Conservation (phyloP, 2,113 vertebrate genomes). For the Myiopsitta monachus region DNA sequence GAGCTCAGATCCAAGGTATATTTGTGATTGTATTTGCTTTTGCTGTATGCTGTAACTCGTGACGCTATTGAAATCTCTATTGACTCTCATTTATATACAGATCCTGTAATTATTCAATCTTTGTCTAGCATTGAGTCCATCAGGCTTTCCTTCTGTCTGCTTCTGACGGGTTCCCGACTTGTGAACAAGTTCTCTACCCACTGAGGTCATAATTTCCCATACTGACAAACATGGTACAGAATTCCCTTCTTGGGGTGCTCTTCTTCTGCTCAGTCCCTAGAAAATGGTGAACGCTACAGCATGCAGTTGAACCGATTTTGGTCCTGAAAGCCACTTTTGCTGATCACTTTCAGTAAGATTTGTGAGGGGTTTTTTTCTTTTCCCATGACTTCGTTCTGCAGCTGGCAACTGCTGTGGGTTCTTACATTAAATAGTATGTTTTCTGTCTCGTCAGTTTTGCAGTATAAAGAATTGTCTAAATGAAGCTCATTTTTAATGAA, state of each 20-base stretch:
- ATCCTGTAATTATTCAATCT: neutral
- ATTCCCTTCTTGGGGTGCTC: neutral
- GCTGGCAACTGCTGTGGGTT: neutral
- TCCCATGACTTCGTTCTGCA: neutral
- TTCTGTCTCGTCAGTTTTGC: neutral
- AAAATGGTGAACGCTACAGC: neutral
- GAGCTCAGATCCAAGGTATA: neutral
- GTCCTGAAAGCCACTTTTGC: neutral
- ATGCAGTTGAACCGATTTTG: neutral
- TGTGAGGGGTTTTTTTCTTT: neutral
- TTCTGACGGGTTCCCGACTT: neutral
- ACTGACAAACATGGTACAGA: rapidly evolving
- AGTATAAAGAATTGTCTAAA: neutral
- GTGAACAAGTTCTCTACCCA: neutral
- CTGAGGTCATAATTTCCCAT: neutral
- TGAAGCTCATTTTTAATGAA: neutral
- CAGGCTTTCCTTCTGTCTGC: neutral
- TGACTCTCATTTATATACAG: neutral
- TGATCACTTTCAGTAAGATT: neutral
- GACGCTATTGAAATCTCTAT: neutral
- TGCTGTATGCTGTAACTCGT: neutral
- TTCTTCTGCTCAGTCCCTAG: neutral
- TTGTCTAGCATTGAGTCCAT: neutral
- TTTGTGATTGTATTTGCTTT: neutral
- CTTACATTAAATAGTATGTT: neutral